phyloP scores from a whole-genome alignment of 2,797 vertebrate species.

The Catostomus latipinnis region DNA sequence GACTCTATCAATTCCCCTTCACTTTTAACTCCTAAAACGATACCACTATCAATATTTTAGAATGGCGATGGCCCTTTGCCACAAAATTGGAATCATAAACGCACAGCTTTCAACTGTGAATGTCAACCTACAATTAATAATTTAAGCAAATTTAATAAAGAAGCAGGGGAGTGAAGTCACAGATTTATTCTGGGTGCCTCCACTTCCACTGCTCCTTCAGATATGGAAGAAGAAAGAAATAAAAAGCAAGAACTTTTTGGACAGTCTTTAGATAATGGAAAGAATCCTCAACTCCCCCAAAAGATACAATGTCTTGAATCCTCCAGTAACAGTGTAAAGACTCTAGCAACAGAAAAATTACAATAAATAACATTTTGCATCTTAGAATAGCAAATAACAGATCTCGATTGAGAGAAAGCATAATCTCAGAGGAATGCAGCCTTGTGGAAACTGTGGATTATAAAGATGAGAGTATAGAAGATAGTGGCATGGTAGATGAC shows the following conservation, averaged over 20 bases:
- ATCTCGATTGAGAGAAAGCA: constrained; percentile 28
- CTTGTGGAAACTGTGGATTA: constrained; percentile 29
- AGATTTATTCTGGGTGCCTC: constrained; percentile 20
- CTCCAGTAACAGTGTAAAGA: neutral
- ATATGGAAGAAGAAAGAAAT: constrained; percentile 20
- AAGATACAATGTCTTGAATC: constrained; percentile 1
- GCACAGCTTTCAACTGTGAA: constrained; percentile 3
- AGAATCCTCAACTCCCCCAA: constrained; percentile 8
- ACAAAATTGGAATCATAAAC: constrained; percentile 34
- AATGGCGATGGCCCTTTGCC: neutral
- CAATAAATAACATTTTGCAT: constrained; percentile 81
- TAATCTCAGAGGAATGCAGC: constrained; percentile 36
- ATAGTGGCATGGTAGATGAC: constrained; percentile 65
- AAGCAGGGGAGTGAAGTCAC: constrained; percentile 3
- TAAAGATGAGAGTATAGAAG: constrained; percentile 50
- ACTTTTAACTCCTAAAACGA: constrained; percentile 10
- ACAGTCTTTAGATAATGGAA: constrained; percentile 5
- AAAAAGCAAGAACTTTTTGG: constrained; percentile 17
- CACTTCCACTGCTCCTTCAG: neutral
- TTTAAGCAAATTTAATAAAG: neutral
- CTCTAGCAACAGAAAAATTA: constrained; percentile 68
- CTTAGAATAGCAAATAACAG: constrained; percentile 62
- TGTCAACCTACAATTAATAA: constrained; percentile 3
- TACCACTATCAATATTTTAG: constrained; percentile 27
- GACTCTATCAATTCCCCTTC: constrained; percentile 9